phyloP scores from a whole-genome alignment of 1,140 invertebrate species.

The Sarcophaga bullata region DNA sequence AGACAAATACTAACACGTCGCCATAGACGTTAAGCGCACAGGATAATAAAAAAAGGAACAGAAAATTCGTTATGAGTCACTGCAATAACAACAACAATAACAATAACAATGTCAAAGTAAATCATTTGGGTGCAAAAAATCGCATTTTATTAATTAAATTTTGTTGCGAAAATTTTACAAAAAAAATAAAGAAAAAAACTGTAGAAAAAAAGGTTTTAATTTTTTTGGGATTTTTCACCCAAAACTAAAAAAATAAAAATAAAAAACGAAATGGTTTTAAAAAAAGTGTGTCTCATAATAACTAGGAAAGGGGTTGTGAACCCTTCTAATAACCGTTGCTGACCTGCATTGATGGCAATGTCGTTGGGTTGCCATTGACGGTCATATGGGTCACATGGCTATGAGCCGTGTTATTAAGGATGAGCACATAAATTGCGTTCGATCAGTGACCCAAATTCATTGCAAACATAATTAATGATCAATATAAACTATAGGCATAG shows the following conservation, averaged over 20 bases:
- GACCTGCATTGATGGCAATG: slow-evolving; percentile 50
- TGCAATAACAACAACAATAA: background rate
- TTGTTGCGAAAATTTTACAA: slow-evolving; percentile 10
- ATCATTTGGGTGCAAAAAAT: slow-evolving; percentile 56
- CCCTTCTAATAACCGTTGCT: slow-evolving; percentile 64
- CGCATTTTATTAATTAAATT: slow-evolving; percentile 51
- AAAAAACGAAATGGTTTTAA: background rate
- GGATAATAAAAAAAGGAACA: slow-evolving; percentile 47
- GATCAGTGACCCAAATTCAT: slow-evolving; percentile 32
- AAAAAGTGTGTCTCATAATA: slow-evolving; percentile 15
- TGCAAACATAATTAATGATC: slow-evolving; percentile 29
- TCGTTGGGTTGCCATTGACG: slow-evolving; percentile 52
- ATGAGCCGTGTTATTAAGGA: slow-evolving; percentile 31
- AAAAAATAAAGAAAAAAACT: no score
- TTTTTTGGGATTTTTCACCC: slow-evolving; percentile 40
- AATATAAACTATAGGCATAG: background rate
- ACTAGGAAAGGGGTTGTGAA: slow-evolving; percentile 43
- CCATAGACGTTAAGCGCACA: no score
- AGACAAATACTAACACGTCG: background rate
- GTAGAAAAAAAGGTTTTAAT: slow-evolving; percentile 15
- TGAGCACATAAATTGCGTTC: slow-evolving; percentile 36
- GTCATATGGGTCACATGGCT: slow-evolving; percentile 26
- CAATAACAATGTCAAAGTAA: slow-evolving; percentile 6
- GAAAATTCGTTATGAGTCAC: slow-evolving; percentile 48
- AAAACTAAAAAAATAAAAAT: background rate